These are phyloP conservation scores for Saccostrea glomerata DNA, from an alignment of 1,140 invertebrate genomes.

Conservation along the genomic window DNA sequence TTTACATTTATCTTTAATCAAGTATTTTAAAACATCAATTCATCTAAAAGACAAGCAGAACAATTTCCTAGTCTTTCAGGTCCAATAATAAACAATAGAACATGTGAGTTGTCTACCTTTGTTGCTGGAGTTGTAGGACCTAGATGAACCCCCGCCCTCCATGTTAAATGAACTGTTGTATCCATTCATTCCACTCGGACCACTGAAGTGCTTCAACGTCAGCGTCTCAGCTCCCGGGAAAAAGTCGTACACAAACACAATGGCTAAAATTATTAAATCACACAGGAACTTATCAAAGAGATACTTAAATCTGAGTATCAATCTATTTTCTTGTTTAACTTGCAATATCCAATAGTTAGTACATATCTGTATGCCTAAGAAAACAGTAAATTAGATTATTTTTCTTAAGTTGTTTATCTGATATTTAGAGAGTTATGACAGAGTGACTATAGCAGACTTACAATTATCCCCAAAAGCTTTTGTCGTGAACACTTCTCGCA, in stretches of 20 bases:
- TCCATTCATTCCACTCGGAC: conserved; percentile 81
- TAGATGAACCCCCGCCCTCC: conserved; percentile 59
- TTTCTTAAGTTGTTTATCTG: too few species aligned
- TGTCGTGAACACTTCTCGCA: conserved; percentile 96
- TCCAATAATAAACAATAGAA: neutral
- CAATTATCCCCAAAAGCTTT: conserved; percentile 97
- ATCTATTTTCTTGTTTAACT: too few species aligned
- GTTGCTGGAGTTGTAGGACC: conserved; percentile 66
- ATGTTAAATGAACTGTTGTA: conserved; percentile 87
- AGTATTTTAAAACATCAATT: too few species aligned
- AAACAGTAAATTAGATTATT: too few species aligned
- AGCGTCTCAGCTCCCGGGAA: conserved; percentile 94
- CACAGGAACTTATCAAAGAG: too few species aligned
- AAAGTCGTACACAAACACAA: conserved; percentile 98
- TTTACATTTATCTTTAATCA: neutral
- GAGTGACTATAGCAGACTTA: conserved; percentile 80
- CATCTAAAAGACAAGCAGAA: too few species aligned
- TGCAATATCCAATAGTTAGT: too few species aligned
- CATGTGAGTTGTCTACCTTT: conserved; percentile 55
- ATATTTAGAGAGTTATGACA: too few species aligned
- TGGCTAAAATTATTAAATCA: too few species aligned
- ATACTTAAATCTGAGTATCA: too few species aligned
- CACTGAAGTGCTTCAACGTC: conserved; percentile 89
- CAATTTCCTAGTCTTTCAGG: too few species aligned
- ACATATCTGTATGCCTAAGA: too few species aligned